These are phyloP conservation scores for Oryzias curvinotus DNA, from an alignment of 2,113 vertebrate genomes.

Conservation along the genomic window DNA sequence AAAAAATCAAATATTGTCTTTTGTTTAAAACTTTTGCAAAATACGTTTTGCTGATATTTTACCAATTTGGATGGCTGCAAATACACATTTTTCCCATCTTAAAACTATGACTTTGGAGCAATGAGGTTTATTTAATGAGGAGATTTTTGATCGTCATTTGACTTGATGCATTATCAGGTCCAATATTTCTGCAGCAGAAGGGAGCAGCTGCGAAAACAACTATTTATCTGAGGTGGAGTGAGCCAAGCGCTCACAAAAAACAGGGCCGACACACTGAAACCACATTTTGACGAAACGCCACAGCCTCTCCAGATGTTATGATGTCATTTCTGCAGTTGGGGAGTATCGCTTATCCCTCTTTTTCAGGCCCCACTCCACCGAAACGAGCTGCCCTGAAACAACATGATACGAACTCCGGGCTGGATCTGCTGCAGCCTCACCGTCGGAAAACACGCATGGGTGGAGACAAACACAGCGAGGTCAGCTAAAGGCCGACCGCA, in stretches of 20 bases:
- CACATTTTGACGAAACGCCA: constrained; percentile 15
- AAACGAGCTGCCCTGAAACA: constrained; percentile 35
- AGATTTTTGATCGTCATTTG: no score
- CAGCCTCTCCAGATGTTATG: constrained; percentile 72
- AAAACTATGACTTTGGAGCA: no score
- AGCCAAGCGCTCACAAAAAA: constrained; percentile 9
- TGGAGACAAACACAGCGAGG: constrained; percentile 23
- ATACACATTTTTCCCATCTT: no score
- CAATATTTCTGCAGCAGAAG: no score
- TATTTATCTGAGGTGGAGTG: neutral
- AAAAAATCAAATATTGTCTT: no score
- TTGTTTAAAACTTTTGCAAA: no score
- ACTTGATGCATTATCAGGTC: no score
- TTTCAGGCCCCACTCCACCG: constrained; percentile 40
- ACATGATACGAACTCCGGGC: constrained; percentile 40
- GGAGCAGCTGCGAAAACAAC: no score
- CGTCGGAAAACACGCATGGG: constrained; percentile 33
- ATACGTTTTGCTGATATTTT: no score
- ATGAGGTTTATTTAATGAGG: no score
- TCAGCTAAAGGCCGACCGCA: constrained; percentile 29
- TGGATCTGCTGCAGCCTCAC: constrained; percentile 6
- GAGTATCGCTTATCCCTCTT: constrained; percentile 64
- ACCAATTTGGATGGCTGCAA: no score
- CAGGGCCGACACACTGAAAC: constrained; percentile 20
- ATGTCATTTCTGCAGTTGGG: constrained; percentile 63